Percentiles rank a stretch among this genome's conserved stretches.
Conservation (phyloP, 2,888 invertebrate species). For the Petrophora chlorosata region DNA sequence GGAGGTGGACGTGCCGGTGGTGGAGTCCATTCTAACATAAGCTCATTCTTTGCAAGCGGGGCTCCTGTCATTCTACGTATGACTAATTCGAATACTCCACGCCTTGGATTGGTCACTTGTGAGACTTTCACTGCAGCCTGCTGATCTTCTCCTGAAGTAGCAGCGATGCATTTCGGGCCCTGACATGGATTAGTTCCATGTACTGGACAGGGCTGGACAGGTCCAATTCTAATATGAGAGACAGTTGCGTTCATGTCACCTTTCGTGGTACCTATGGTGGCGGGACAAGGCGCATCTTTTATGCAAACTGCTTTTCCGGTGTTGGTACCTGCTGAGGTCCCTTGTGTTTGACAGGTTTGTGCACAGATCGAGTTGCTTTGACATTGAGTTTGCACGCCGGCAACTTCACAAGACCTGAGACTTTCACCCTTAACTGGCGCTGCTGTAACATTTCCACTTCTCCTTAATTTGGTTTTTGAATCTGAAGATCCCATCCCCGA, state of each 20-base stretch:
- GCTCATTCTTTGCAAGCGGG: constrained; percentile 71
- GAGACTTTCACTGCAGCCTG: constrained; percentile 66
- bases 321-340: constrained; percentile 41
- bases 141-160: constrained; percentile 50
- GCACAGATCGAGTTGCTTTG: constrained; percentile 30
- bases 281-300: constrained; percentile 56
- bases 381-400: constrained; percentile 18
- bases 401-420: not conserved
- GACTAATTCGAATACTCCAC: constrained; percentile 75
- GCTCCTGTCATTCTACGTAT: constrained; percentile 70
- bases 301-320: constrained; percentile 59
- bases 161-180: constrained; percentile 64
- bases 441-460: constrained; percentile 18
- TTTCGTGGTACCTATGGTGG: constrained; percentile 37
- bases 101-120: constrained; percentile 63
- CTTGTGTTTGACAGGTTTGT: constrained; percentile 46
- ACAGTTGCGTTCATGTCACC: constrained; percentile 65
- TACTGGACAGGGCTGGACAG: constrained; percentile 60
- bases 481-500: constrained; percentile 61
- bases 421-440: constrained; percentile 25
- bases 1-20: constrained; percentile 56
- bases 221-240: constrained; percentile 68
- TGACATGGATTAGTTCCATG: constrained; percentile 62
- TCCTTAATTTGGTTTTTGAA: constrained; percentile 34
- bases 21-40: constrained; percentile 78